Evolutionary conservation across 2,888 invertebrate genomes (phyloP).

Genomic region (Orchestes rusci): DNA sequence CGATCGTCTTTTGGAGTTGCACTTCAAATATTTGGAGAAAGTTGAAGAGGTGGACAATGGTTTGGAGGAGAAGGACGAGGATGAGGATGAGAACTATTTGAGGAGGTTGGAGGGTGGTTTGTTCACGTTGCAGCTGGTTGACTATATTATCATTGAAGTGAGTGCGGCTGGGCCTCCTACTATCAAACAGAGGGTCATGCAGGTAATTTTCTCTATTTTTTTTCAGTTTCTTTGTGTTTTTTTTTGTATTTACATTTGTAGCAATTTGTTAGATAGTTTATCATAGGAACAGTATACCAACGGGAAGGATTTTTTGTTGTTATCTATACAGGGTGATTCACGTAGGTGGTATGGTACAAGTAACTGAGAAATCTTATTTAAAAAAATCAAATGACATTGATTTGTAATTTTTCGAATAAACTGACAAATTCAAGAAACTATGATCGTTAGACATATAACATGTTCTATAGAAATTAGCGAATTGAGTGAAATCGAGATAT

Average conservation of each 20-base stretch:
- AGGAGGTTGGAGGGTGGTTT: slow-evolving; percentile 84
- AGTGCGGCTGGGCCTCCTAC: slow-evolving; percentile 51
- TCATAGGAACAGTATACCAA: no score
- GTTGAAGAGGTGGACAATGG: slow-evolving; percentile 76
- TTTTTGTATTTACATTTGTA: neutral
- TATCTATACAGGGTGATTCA: no score
- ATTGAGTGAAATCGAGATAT: no score
- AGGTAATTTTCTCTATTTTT: slow-evolving; percentile 10
- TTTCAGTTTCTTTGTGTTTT: neutral
- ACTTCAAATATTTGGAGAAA: slow-evolving; percentile 94
- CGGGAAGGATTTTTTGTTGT: no score
- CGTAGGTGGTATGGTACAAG: no score
- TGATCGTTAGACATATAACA: no score
- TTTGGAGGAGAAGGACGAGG: slow-evolving; percentile 53
- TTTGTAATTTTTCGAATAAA: no score
- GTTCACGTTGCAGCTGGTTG: slow-evolving; percentile 92
- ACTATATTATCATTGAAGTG: slow-evolving; percentile 79
- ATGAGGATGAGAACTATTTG: slow-evolving; percentile 73
- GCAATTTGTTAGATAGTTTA: no score
- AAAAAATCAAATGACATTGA: no score
- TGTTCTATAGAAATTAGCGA: no score
- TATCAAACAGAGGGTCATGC: slow-evolving; percentile 25
- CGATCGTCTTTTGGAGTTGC: slow-evolving; percentile 89
- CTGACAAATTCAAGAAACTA: no score
- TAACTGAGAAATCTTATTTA: no score